Evolutionary conservation across 2,113 vertebrate species (phyloP), one percentile per base, ranked within the genome.

Genomic region (Symphodus melops): DNA sequence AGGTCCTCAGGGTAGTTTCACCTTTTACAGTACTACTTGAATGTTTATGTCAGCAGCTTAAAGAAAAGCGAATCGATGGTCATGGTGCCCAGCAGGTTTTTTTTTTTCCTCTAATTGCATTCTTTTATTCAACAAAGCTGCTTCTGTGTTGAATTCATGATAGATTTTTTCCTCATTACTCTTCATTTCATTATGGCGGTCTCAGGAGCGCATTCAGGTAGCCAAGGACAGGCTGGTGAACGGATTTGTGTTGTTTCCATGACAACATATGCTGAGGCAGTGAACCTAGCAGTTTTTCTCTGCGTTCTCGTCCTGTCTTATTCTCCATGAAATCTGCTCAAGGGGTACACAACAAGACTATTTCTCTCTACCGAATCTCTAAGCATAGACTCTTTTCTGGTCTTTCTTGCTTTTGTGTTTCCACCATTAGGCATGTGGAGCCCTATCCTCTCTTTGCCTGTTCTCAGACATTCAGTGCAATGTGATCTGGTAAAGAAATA

Each of bases 161-260:
- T 79, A 51, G 41, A 46, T 67, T 73, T 77, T 77, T 65, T 21
- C 59, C 48, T 68, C 57, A 39, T 81, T 85, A 56, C 72, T 83
- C 61, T 60, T 60, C 72, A 41, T 81, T 63, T 88, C 37, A 41
- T 75, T 64, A 49, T 8, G 23, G 13, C 8, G 0, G 41, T 63
- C 62, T 72, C 70, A 0, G 33, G 73, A 67, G 57, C 9, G 51
- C 23, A 5, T 28, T 72, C 53, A 72, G 64, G 60, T 67, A 74
- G 68, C 73, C 80, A 53, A 82, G 79, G 75, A 85, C 75, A 21
- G 58, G 25, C 56, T 57, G 60, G 36, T 25, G 17, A 62, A 41
- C 21, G 1, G 1, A 33, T 42, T 25, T 58, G 60, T 70, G 67
- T 33, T 75, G 88, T 91, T 90, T 68, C 83, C 68, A 89, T 89